These are phyloP conservation scores for Sminthurides bifidus DNA, from an alignment of 1,140 invertebrate species.

Conservation along the genomic window DNA sequence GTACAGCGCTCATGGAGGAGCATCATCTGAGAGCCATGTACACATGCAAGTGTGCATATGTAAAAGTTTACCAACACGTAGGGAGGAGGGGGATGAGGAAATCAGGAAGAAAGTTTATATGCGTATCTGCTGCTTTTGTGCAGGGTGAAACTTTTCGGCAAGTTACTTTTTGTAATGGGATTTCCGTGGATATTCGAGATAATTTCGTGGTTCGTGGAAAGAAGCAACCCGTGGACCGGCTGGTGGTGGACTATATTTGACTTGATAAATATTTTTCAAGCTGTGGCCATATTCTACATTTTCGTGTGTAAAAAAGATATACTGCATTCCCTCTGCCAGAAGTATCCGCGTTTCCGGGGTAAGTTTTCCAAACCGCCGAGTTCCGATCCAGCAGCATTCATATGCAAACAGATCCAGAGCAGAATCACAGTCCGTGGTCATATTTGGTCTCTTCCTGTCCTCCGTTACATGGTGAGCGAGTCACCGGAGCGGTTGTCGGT, in stretches of 20 bases:
- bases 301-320: slow-evolving; percentile 53
- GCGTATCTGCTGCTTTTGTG: not conserved
- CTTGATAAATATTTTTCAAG: slow-evolving; percentile 68
- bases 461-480: too few relatives aligned
- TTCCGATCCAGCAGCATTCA: too few relatives aligned
- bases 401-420: too few relatives aligned
- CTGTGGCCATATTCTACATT: slow-evolving; percentile 77
- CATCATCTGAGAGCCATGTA: too few relatives aligned
- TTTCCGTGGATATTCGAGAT: slow-evolving; percentile 61
- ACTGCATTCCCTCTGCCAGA: slow-evolving; percentile 9
- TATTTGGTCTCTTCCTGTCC: too few relatives aligned
- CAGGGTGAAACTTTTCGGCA: slow-evolving; percentile 46
- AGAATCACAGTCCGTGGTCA: too few relatives aligned
- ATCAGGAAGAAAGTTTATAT: not conserved
- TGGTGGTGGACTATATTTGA: slow-evolving; percentile 37
- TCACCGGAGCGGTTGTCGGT: too few relatives aligned
- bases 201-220: slow-evolving; percentile 41
- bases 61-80: too few relatives aligned
- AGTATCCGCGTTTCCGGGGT: slow-evolving; percentile 16
- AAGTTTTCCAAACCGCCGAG: slow-evolving; percentile 4
- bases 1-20: too few relatives aligned
- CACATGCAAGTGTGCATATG: too few relatives aligned
- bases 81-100: too few relatives aligned
- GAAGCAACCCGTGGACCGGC: slow-evolving; percentile 6
- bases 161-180: slow-evolving; percentile 59